Evolutionary conservation across 2,113 vertebrate species (phyloP).

Genomic region (Chaetodon auriga): DNA sequence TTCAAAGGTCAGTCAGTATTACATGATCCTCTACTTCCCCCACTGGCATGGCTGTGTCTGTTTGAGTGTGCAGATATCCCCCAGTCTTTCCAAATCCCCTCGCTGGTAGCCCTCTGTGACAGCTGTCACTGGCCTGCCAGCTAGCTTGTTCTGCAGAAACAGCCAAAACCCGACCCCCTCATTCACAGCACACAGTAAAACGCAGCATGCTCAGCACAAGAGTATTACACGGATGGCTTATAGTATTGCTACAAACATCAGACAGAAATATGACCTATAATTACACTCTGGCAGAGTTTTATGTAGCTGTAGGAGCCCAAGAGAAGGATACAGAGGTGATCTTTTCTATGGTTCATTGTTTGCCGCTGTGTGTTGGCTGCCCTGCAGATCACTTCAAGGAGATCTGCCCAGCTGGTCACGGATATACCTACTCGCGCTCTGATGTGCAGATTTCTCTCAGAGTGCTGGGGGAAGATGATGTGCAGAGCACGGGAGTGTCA

Average conservation of each 20-base stretch:
- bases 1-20: conserved; percentile 70
- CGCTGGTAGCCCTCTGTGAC: conserved; percentile 42
- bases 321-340: conserved; percentile 16
- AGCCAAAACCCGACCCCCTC: conserved; percentile 43
- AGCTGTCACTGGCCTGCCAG: conserved; percentile 60
- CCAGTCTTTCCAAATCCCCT: conserved; percentile 37
- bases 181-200: conserved; percentile 43
- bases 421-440: conserved; percentile 85
- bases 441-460: conserved; percentile 88
- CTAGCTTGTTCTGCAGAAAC: conserved; percentile 22
- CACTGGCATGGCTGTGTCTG: conserved; percentile 34
- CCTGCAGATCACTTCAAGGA: conserved; percentile 85
- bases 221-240: conserved; percentile 65
- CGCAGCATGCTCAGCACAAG: conserved; percentile 56
- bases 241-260: conserved; percentile 54
- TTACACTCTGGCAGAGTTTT: conserved; percentile 52
- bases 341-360: conserved; percentile 54
- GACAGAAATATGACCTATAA: conserved; percentile 52
- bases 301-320: not conserved
- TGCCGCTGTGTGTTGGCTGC: conserved; percentile 46
- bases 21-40: conserved; percentile 59
- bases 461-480: conserved; percentile 89
- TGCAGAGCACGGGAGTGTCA: conserved; percentile 75
- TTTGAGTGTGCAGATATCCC: conserved; percentile 48
- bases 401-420: conserved; percentile 87